Base-by-base conservation (phyloP, 2,888 invertebrate genomes). In the Oscheius myriophilus region DNA sequence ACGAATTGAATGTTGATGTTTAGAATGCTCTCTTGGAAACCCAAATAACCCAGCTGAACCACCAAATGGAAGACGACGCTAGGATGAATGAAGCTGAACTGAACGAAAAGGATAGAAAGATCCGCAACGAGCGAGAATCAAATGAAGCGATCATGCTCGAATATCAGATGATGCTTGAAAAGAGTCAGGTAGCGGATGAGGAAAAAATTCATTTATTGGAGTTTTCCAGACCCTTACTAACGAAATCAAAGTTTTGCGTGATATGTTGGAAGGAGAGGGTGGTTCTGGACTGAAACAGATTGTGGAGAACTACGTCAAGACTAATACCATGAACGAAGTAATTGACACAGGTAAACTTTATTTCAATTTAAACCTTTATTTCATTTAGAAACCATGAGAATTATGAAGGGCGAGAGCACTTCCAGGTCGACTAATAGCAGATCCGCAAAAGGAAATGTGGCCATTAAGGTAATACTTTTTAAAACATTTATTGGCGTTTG, bases 181-280 rank as follows among this genome's bases (percentile, higher is more conserved):
- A 42, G 2, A 53, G 59, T n/a, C 57, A 89, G 64, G 74, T 74
- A 59, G 33, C 1, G 33, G 9, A 33, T 33, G 33, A 9, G n/a
- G n/a, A n/a, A n/a, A n/a, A n/a, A n/a, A 46, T 14, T 4, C 55
- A 1, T 9, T n/a, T 41, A 16, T 42, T 25, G 21, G 39, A n/a
- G 1, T 33, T 2, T 39, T 25, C 9, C 25, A 89, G 68, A 88
- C 88, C 12, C 84, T 89, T 70, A 89, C 90, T 83, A 87, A 89
- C 64, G 89, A 89, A 82, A 89, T 89, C 73, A 88, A 88, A 72
- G 89, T 89, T 68, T 89, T 89, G 87, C 85, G 89, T 72, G 89
- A 89, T 75, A 87, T 89, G 81, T 82, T 89, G 81, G 89, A 89
- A 82, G 87, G 88, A 55, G 89, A 90, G 76, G 89, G 89, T 82